Percentiles rank a stretch among this genome's conserved stretches.
Conservation (phyloP, 53 echinoderm and acorn worm species). For the Glandiceps talaboti region DNA sequence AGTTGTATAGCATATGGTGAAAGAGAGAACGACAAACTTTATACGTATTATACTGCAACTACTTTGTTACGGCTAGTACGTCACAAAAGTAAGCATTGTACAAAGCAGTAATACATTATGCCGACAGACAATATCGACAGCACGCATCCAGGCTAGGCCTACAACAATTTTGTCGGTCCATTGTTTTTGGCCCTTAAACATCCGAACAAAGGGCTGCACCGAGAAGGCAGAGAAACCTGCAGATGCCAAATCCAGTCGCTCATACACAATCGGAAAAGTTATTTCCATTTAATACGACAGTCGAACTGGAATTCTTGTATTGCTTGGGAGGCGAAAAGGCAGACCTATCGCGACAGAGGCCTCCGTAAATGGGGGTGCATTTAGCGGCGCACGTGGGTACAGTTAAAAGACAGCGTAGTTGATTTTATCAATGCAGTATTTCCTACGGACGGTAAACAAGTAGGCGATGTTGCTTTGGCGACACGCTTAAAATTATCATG, state of each 20-base stretch:
- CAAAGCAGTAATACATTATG: conserved; percentile 46
- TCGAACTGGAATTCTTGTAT: not conserved
- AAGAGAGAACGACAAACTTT: not conserved
- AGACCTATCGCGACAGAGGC: not conserved
- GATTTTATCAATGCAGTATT: conserved; percentile 51
- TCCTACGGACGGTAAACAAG: conserved; percentile 64
- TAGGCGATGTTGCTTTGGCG: not conserved
- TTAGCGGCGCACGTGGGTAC: conserved; percentile 52
- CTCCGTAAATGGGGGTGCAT: conserved; percentile 41
- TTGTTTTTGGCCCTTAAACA: conserved; percentile 25
- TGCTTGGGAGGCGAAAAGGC: not conserved
- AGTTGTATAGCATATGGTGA: not conserved
- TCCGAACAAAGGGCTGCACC: not conserved
- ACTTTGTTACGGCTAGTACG: conserved; percentile 36
- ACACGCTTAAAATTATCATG: conserved; percentile 14
- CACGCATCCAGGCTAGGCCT: conserved; percentile 26
- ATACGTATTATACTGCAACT: not conserved
- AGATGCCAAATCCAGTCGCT: not conserved
- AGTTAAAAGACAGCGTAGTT: conserved; percentile 38
- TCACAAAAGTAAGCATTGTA: conserved; percentile 53
- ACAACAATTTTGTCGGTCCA: conserved; percentile 27
- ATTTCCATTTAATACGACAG: not conserved
- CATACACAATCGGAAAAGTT: not conserved
- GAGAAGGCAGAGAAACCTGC: not conserved
- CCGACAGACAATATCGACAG: conserved; percentile 48